Evolutionary conservation across 2,888 invertebrate genomes (phyloP), one percentile per base, ranked within the genome.

Genomic region (Lucinisca nassula): DNA sequence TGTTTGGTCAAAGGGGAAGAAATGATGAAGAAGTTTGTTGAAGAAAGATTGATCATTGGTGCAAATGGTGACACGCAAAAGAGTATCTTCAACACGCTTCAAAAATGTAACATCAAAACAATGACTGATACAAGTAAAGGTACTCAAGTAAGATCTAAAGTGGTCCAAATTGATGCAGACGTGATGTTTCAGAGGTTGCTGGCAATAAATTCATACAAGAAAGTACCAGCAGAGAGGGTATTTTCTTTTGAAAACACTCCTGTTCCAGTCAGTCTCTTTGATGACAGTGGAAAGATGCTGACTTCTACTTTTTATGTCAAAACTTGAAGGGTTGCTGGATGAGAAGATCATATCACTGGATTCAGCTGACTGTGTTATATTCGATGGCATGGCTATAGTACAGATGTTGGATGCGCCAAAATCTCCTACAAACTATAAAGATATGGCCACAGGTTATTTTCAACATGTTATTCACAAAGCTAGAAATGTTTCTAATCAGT

Each of bases 171-270:
- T 8, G 14, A 32, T n/a, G 55, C 21, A 27, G 76, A 76, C 4
- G 55, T 32, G 3, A 76, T 76, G 76, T 76, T 21, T 51, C 49
- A 24, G 32, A 49, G 76, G 27, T n/a, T 76, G 6, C 27, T 75
- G 10, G 75, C 75, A 45, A 27, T 75, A 10, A 75, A 75, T 75
- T 14, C 75, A n/a, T 75, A 75, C 32, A 75, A 75, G 75, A 75
- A 75, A 21, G 38, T 75, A 27, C 75, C 27, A 21, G 24, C 49
- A 45, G 75, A 75, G 27, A n/a, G 75, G 12, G 75, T 75, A 30
- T 75, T 75, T 45, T 40, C 49, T 30, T 75, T 75, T 75, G 75
- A 75, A 49, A 58, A 58, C 14, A 58, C 77, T 3, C 21, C 72
- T 72, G 72, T 72, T 4, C 72, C 72, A n/a, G 27, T 72, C 30